These are phyloP conservation scores for Paradisaea rubra DNA, from an alignment of 2,113 vertebrate species.

Conservation along the genomic window DNA sequence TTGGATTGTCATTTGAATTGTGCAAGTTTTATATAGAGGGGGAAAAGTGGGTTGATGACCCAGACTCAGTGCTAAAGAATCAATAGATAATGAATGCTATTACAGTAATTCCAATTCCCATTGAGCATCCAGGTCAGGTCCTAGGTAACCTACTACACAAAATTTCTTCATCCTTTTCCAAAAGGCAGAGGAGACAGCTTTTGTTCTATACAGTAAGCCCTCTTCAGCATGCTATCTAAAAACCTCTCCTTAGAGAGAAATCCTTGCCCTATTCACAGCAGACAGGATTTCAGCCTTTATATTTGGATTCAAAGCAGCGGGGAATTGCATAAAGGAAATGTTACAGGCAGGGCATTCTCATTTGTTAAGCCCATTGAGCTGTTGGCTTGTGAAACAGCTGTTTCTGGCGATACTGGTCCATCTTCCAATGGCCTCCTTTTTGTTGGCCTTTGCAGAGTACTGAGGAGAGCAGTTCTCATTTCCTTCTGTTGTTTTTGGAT, in stretches of 20 bases:
- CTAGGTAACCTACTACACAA: not conserved
- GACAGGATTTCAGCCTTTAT: constrained; percentile 20
- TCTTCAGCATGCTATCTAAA: not conserved
- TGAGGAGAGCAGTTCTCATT: not conserved
- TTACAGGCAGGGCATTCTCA: not conserved
- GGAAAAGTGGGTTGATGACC: not conserved
- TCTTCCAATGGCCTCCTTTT: not conserved
- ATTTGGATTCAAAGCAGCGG: not conserved
- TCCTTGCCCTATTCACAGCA: not conserved
- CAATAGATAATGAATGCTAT: not conserved
- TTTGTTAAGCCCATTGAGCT: constrained; percentile 8
- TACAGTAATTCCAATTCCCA: not conserved
- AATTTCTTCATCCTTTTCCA: constrained; percentile 3
- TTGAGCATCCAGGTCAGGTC: not conserved
- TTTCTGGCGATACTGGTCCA: not conserved
- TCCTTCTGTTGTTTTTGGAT: constrained; percentile 47
- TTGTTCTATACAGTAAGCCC: not conserved
- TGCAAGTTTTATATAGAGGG: not conserved
- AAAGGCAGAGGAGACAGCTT: not conserved
- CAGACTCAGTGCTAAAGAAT: not conserved
- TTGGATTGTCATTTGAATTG: not conserved
- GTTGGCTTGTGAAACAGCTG: not conserved
- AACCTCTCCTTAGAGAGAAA: not conserved
- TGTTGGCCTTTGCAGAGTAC: not conserved
- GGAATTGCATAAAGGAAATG: not conserved